A percentile compares a stretch with the other conserved stretches of the same genome.
Evolutionary conservation across 2,113 vertebrate genomes (phyloP).

Genomic region (Forbesichthys papilliferus): DNA sequence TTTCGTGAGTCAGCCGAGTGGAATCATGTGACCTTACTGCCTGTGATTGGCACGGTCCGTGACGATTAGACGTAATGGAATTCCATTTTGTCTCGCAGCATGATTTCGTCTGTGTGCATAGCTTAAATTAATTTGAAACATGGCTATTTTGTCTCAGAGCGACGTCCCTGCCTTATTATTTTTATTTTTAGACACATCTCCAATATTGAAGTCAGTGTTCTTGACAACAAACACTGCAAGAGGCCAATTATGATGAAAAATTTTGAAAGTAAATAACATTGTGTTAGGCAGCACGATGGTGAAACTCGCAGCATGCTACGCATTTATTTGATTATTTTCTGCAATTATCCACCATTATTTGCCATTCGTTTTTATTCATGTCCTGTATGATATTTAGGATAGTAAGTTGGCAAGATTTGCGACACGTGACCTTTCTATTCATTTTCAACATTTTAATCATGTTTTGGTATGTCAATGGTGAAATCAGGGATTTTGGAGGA

Average conservation of each 20-base stretch:
- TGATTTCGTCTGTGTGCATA: conserved; percentile 23
- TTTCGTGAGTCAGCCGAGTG: conserved; percentile 2
- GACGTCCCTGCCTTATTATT: conserved; percentile 5
- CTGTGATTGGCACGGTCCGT: not conserved
- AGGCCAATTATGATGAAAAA: not conserved
- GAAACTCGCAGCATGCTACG: not conserved
- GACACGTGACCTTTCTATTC: too few species aligned
- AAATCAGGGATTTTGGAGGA: too few species aligned
- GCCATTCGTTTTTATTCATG: too few species aligned
- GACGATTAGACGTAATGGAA: conserved; percentile 29
- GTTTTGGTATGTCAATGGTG: too few species aligned
- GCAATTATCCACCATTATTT: not conserved
- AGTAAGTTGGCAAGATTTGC: too few species aligned
- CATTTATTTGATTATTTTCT: not conserved
- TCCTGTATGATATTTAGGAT: too few species aligned
- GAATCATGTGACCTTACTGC: conserved; percentile 40
- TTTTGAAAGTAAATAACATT: conserved; percentile 1
- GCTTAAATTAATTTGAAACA: conserved; percentile 44
- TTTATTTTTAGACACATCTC: conserved; percentile 20
- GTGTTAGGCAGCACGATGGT: not conserved
- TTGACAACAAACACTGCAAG: not conserved
- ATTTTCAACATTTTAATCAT: too few species aligned
- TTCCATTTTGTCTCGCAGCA: conserved; percentile 36
- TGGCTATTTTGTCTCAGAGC: conserved; percentile 29
- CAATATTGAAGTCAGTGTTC: conserved; percentile 18